Evolutionary conservation across 2,888 invertebrate species (phyloP).

Genomic region (Phragmatobia fuliginosa): DNA sequence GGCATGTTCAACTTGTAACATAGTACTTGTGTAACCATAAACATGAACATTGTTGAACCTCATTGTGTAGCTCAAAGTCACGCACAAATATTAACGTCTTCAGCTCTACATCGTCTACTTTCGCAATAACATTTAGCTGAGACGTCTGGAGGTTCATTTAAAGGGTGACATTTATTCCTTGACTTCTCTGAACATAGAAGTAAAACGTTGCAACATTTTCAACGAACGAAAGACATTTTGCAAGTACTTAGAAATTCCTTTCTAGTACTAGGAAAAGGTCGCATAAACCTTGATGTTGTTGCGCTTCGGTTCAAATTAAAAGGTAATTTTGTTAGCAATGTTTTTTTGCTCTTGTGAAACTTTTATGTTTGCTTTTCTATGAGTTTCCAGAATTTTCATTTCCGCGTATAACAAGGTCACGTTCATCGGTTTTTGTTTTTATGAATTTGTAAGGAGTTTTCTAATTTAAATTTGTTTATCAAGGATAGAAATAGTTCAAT

Average conservation of each 20-base stretch:
- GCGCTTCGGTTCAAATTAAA: constrained; percentile 29
- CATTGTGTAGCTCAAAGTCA: constrained; percentile 48
- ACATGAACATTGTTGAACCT: constrained; percentile 42
- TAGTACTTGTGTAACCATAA: constrained; percentile 43
- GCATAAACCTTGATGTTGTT: constrained; percentile 40
- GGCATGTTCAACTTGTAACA: constrained; percentile 35
- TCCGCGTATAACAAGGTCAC: constrained; percentile 1
- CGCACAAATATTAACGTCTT: constrained; percentile 36
- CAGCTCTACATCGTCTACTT: constrained; percentile 16
- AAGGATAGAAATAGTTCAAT: not conserved
- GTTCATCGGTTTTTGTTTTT: not conserved
- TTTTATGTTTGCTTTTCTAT: constrained; percentile 16
- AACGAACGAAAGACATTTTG: constrained; percentile 23
- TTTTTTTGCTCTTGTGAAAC: constrained; percentile 14
- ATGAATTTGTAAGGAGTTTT: not conserved
- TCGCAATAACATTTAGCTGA: constrained; percentile 6
- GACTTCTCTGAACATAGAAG: not conserved
- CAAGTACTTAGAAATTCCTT: constrained; percentile 42
- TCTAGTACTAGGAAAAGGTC: constrained; percentile 47
- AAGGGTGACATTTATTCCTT: not conserved
- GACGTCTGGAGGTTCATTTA: not conserved
- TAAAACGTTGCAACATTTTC: not conserved
- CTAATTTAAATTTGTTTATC: not conserved
- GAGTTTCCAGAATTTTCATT: constrained; percentile 18
- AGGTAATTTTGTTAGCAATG: constrained; percentile 27